Base-by-base conservation (phyloP, 2,797 vertebrate genomes). In the Parambassis ranga region DNA sequence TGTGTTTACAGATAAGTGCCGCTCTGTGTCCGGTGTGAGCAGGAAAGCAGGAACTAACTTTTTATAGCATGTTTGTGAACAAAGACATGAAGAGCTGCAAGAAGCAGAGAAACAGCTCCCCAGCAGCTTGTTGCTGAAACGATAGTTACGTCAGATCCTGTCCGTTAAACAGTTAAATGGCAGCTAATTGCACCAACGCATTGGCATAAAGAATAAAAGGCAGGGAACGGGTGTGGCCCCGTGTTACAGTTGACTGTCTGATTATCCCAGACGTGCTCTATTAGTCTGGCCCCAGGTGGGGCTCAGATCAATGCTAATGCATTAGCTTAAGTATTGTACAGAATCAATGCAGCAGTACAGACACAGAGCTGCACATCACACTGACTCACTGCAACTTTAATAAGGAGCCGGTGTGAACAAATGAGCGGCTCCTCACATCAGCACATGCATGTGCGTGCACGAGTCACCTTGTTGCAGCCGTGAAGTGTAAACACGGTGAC, bases 281-380 rank as follows among this genome's bases (percentile, higher is more conserved):
- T 79, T 74, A 81, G 70, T 24, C 35, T 23, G 75, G 83, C 74
- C 79, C 71, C 81, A 75, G 62, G 60, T 75, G 77, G 79, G 62
- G 31, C 38, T 32, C 10, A 0, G 52, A 80, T 89, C 87, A 36
- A 85, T 88, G 72, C 2, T 1, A 79, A 87, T 38, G 75, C 79
- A 79, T 83, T 42, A 80, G 56, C 46, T 24, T 5, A 41, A 67
- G 75, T 44, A 3, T 6, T 5, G 59, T 31, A 26, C 8, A 23
- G 60, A 60, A 82, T 85, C 79, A 4, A 82, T 85, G 62, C 10
- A 2, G 23, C 50, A 13, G 59, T 65, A 28, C 8, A 50, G 53
- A 52, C 63, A 41, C 46, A 10, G 26, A 32, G 51, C 51, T 8
- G 53, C 22, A 3, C n/a, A 22, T 65, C 46, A 16, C 48, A 28